Conservation (phyloP, 2,113 vertebrate genomes). For the Nothobranchius kuhntae region DNA sequence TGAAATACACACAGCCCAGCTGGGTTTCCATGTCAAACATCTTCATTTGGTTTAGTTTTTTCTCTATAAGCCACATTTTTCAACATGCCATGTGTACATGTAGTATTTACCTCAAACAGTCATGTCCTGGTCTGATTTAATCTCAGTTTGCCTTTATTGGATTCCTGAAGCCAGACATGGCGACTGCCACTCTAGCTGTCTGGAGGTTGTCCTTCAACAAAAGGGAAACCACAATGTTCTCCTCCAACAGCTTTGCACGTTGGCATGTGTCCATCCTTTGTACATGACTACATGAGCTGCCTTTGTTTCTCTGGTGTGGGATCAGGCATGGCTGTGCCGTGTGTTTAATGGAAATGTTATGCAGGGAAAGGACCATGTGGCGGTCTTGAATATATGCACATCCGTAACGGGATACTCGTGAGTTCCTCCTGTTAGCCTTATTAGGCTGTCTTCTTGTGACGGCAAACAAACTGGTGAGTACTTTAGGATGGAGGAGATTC, state of each 20-base stretch:
- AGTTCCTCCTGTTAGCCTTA: conserved; percentile 70
- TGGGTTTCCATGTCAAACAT: conserved; percentile 34
- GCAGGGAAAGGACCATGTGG: conserved; percentile 71
- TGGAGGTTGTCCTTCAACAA: conserved; percentile 52
- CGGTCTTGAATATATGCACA: conserved; percentile 68
- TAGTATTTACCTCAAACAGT: conserved; percentile 21
- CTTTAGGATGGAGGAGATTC: conserved; percentile 49
- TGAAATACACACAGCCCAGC: conserved; percentile 41
- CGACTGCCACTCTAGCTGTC: conserved; percentile 46
- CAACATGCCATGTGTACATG: conserved; percentile 22
- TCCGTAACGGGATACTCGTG: conserved; percentile 76
- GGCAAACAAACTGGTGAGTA: conserved; percentile 60
- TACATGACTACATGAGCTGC: conserved; percentile 72
- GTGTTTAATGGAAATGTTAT: conserved; percentile 71
- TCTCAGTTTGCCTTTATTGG: conserved; percentile 23
- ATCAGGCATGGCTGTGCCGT: conserved; percentile 64
- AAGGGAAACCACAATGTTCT: conserved; percentile 51
- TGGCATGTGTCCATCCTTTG: conserved; percentile 72
- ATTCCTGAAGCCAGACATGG: conserved; percentile 27
- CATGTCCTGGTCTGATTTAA: conserved; percentile 31
- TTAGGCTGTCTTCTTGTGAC: conserved; percentile 71
- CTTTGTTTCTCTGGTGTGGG: conserved; percentile 69
- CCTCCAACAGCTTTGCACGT: conserved; percentile 48
- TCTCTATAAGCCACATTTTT: conserved; percentile 23
- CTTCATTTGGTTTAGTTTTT: conserved; percentile 2